Base-by-base conservation (phyloP, 1,140 invertebrate genomes). In the Drosophila auraria region DNA sequence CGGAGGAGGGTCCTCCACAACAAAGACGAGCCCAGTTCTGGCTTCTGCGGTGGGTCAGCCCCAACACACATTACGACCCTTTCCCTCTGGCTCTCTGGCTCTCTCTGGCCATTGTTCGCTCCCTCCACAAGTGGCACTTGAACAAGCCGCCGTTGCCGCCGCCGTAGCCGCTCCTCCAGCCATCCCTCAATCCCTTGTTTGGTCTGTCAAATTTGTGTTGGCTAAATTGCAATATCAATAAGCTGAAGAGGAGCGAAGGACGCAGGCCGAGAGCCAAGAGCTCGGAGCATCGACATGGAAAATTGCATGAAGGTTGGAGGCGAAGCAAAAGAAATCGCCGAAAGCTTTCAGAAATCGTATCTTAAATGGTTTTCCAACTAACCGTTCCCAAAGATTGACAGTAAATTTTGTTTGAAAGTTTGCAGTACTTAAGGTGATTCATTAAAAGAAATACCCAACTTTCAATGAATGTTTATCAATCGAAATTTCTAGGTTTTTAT, bases 181-280 rank as follows among this genome's bases (percentile, higher is more conserved):
- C 53, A 0, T 23, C 20, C 54, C 54, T 57, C 54, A 57, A 57
- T n/a, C 20, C 54, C 54, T 49, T 72, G 33, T 71, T 59, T 44
- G 63, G 65, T 44, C 47, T 66, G 51, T 56, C 51, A 47, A 84
- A 83, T 81, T 83, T 72, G 84, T 84, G 82, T 84, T 47, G 61
- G 44, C 65, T 66, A 83, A 84, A 84, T 81, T 84, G 82, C 82
- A 84, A 80, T 83, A 83, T 84, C 82, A 86, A 86, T 84, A 83
- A 78, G 76, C 60, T 53, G 77, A 59, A 51, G 38, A 23, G 33
- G 47, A 44, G 33, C 25, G 20, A 58, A 33, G 64, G 25, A 45
- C 40, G 36, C 5, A 50, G 20, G 27, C 50, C 12, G 5, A 68
- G 36, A 36, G 38, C 50, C 12, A 8, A 68, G 36, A 36, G 38